Percentiles rank a stretch among this genome's conserved stretches.
Conservation (phyloP, 37 sponge, comb jelly and placozoan species). For the Oscarella lobularis region DNA sequence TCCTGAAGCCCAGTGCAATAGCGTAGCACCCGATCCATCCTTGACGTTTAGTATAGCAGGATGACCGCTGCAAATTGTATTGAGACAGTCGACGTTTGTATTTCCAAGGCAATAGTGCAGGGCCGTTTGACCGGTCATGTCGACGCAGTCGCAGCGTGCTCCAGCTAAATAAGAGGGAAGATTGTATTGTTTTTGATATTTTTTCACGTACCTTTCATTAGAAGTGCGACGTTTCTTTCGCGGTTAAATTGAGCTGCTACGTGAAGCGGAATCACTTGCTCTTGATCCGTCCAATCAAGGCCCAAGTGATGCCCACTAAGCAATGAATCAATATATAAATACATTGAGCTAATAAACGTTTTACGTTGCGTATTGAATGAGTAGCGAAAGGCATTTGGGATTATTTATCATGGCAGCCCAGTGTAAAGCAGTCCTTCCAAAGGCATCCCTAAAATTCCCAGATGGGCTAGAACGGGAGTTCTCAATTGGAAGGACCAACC, state of each 20-base stretch:
- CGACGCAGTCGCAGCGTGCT: conserved; percentile 18
- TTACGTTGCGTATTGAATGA: conserved; percentile 63
- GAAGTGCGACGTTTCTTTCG: background rate
- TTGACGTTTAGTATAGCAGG: conserved; percentile 48
- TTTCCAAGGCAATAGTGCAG: conserved; percentile 77
- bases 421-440: conserved; percentile 73
- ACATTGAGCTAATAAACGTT: background rate
- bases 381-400: conserved; percentile 40
- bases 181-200: background rate
- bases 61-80: conserved; percentile 32
- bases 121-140: conserved; percentile 65
- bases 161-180: background rate
- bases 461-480: no score
- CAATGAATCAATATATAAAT: background rate
- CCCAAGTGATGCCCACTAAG: conserved; percentile 26
- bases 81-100: conserved; percentile 27
- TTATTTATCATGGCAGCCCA: conserved; percentile 51
- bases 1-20: background rate
- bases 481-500: no score
- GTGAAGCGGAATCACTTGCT: conserved; percentile 68
- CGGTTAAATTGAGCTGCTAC: conserved; percentile 55
- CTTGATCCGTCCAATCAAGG: conserved; percentile 43
- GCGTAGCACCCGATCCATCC: background rate
- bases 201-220: conserved; percentile 4
- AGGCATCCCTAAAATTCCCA: conserved; percentile 42